Conservation (phyloP, 2,113 vertebrate species). For the human region GRCh38 chr7:86464501-86465000, state of each 20-base stretch:
- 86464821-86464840: neutral
- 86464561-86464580: neutral
- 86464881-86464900: neutral
- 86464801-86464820: neutral
- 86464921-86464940: neutral
- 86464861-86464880: neutral
- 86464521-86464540: neutral
- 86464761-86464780: neutral
- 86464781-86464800: neutral
- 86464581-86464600: neutral
- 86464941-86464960: too few relatives aligned
- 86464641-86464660: neutral
- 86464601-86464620: neutral
- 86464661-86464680: neutral
- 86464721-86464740: neutral
- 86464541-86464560: neutral
- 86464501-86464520: too few relatives aligned
- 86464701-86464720: neutral
- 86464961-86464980: neutral
- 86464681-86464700: neutral
- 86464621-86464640: neutral
- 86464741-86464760: neutral
- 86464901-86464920: neutral
- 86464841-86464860: neutral
- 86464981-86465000: neutral